Conservation (phyloP, 2,113 vertebrate species). For the Shinisaurus crocodilurus region DNA sequence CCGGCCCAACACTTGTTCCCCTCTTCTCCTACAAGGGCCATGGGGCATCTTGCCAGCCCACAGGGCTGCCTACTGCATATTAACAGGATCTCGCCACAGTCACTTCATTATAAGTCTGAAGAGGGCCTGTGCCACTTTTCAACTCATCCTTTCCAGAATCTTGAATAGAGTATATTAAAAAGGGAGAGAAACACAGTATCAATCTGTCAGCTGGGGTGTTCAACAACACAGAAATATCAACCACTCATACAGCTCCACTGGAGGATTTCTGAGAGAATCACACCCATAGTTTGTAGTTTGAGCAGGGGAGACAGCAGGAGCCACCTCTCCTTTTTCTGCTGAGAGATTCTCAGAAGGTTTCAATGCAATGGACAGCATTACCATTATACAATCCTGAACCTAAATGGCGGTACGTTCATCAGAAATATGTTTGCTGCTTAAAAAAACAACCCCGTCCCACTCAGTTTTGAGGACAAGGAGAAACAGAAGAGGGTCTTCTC, state of each 20-base stretch:
- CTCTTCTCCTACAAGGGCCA: not conserved
- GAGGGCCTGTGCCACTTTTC: constrained; percentile 32
- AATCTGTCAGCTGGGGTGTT: not conserved
- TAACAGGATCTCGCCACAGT: not conserved
- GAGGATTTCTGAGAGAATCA: not conserved
- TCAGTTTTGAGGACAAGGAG: not conserved
- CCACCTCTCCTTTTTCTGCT: not conserved
- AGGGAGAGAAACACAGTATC: not conserved
- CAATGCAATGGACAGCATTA: not conserved
- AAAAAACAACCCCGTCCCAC: not conserved
- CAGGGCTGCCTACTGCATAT: fast-evolving
- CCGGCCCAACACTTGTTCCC: not conserved
- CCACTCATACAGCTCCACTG: not conserved
- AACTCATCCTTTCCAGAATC: constrained; percentile 10
- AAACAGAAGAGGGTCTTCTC: not conserved
- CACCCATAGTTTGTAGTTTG: not conserved
- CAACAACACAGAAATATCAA: not conserved
- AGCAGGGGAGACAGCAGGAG: too few relatives aligned
- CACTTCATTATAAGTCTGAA: constrained; percentile 8
- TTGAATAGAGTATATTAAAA: constrained; percentile 7
- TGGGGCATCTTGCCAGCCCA: not conserved
- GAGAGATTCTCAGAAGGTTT: not conserved
- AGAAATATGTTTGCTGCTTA: not conserved
- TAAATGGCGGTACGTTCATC: not conserved
- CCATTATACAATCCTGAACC: not conserved